Evolutionary conservation across 2,797 vertebrate species (phyloP), one percentile per base, ranked within the genome.

Genomic region (Danio kyathit): DNA sequence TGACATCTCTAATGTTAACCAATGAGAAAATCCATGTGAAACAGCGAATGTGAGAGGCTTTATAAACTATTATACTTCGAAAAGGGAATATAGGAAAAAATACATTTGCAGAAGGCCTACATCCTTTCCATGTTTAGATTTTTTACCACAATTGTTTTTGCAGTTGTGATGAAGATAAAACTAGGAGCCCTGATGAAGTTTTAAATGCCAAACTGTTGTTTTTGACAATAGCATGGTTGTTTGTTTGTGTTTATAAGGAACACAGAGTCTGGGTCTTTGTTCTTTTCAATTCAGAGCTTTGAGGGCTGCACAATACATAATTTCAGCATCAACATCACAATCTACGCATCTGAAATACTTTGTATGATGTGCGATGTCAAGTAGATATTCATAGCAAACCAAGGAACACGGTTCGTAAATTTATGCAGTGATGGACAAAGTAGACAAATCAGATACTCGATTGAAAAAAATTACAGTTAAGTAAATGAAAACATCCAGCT

Each of bases 1-100:
- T n/a, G n/a, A n/a, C n/a, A n/a, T n/a, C n/a, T n/a, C n/a, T n/a
- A 29, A 73, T 19, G 16, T 9, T 74, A 63, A 72, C 64, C 57
- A 51, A 56, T n/a, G 40, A 65, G n/a, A 69, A 66, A 16, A 49
- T 19, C 43, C 19, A 64, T 1, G 7, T n/a, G 21, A 49, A 61
- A 74, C 4, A 16, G 21, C 2, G 4, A n/a, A 19, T 14, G 11
- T 8, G 11, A 9, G 38, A 21, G 48, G 12, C 16, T 41, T 59
- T 56, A 2, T n/a, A 1, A 48, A 29, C 29, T 17, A 77, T 17
- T 57, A 46, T 65, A 56, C 19, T 66, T 19, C 49, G 56, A 46
- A 21, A 54, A 46, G 3, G 14, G 19, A 67, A 66, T 13, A 9
- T 14, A 12, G 40, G 40, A 56, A 54, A 43, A 54, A 76, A 76